Percentiles rank a stretch among this genome's conserved stretches.
Conservation (phyloP, 2,888 invertebrate genomes). For the Tyria jacobaeae region DNA sequence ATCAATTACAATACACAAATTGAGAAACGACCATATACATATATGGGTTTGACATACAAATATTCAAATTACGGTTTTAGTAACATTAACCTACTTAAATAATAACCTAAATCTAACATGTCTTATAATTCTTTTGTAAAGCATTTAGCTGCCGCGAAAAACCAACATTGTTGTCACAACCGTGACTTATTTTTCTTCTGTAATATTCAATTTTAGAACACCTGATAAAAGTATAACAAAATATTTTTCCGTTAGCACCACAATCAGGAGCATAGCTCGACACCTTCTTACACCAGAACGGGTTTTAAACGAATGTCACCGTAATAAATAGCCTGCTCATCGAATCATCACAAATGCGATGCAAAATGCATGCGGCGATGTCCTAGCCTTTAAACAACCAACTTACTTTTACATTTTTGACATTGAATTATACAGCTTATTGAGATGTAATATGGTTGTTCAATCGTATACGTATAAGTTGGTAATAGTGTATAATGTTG, state of each 20-base stretch:
- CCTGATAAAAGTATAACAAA: background rate
- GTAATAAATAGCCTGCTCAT: constrained; percentile 65
- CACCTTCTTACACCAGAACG: constrained; percentile 35
- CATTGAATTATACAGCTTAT: constrained; percentile 13
- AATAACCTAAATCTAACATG: too few species aligned
- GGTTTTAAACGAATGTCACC: constrained; percentile 60
- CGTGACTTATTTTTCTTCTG: too few species aligned
- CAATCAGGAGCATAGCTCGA: constrained; percentile 21
- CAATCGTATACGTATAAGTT: background rate
- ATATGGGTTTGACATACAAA: too few species aligned
- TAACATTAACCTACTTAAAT: too few species aligned
- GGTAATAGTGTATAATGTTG: constrained; percentile 33
- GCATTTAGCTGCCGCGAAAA: background rate
- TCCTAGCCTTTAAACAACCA: constrained; percentile 54
- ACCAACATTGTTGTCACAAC: background rate
- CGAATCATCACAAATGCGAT: constrained; percentile 66
- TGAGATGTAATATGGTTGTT: constrained; percentile 6
- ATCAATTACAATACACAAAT: too few species aligned
- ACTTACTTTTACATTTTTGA: background rate
- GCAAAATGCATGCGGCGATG: constrained; percentile 68
- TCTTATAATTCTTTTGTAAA: too few species aligned
- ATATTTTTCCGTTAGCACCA: background rate
- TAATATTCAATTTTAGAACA: background rate
- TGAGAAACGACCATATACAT: too few species aligned
- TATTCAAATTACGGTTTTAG: too few species aligned